Evolutionary conservation across 1,140 invertebrate species (phyloP).

Genomic region (Drosophila burlai): DNA sequence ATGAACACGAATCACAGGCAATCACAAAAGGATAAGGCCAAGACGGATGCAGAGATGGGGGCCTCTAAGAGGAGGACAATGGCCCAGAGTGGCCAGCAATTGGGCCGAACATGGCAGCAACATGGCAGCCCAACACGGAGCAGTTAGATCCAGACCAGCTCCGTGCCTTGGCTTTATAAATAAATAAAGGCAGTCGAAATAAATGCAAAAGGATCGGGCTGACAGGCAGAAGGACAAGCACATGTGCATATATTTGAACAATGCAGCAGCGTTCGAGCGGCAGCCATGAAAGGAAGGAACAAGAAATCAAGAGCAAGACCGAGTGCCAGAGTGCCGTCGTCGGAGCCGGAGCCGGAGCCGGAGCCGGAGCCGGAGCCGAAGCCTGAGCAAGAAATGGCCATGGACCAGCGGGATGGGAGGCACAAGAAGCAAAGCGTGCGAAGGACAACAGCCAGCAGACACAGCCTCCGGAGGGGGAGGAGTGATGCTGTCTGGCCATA

Average conservation of each 20-base stretch:
- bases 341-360: constrained; percentile 11
- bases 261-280: constrained; percentile 42
- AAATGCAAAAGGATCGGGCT: constrained; percentile 70
- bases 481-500: constrained; percentile 79
- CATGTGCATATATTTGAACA: constrained; percentile 72
- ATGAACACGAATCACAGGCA: constrained; percentile 33
- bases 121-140: constrained; percentile 71
- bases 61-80: constrained; percentile 41
- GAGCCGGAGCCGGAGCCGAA: background rate
- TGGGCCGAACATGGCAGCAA: constrained; percentile 74
- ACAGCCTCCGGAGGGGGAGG: constrained; percentile 31
- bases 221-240: constrained; percentile 63
- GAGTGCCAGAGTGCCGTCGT: background rate
- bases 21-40: constrained; percentile 29
- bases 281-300: constrained; percentile 63
- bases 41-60: background rate
- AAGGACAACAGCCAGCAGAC: constrained; percentile 71
- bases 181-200: constrained; percentile 75
- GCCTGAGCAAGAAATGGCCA: constrained; percentile 56
- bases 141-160: constrained; percentile 48
- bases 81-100: constrained; percentile 57
- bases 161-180: constrained; percentile 69
- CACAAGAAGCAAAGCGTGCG: constrained; percentile 56
- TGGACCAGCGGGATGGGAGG: constrained; percentile 31
- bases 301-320: constrained; percentile 76